Evolutionary conservation across 2,888 invertebrate species (phyloP), one percentile per base, ranked within the genome.

Genomic region (Chrysomela aeneicollis): DNA sequence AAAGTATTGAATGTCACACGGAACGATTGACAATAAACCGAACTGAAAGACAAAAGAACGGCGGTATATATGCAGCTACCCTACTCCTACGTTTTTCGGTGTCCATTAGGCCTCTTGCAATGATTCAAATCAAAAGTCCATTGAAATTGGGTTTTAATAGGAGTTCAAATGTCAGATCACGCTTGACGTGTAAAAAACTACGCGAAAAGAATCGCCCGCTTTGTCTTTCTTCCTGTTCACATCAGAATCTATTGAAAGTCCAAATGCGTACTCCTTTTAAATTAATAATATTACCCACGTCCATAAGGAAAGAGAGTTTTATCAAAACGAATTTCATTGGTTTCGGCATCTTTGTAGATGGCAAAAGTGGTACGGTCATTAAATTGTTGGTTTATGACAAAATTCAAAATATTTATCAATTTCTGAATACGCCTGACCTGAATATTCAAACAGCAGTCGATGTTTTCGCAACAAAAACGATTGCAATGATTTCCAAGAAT

Each of bases 1-100:
- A 72, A 73, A 67, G 72, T 71, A 74, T 74, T 71, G 71, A 74
- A 74, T 74, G 72, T 68, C 68, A 72, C 73, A 67, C 69, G 69
- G 67, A 72, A 71, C 67, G 71, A 73, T 73, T 71, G 73, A 73
- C 72, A 73, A 72, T 71, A 69, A 70, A 71, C 63, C 59, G 15
- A 61, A 60, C 30, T 26, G 50, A 68, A 68, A 71, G 67, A 71
- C 71, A 72, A 73, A 73, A 66, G 72, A 69, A 64, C 60, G 58
- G 37, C 64, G 46, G 46, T 15, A 35, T 26, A 26, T 35, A 35
- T 15, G 3, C 42, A 42, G 42, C 42, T 64, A 52, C 57, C 62
- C 42, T 62, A 60, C 65, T 53, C 66, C 66, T 55, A 62, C 66
- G 47, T 58, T 18, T 54, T 57, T 54, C 17, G 51, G 26, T 46